phyloP scores from a whole-genome alignment of 2,888 invertebrate genomes.

The Tipula helvola region DNA sequence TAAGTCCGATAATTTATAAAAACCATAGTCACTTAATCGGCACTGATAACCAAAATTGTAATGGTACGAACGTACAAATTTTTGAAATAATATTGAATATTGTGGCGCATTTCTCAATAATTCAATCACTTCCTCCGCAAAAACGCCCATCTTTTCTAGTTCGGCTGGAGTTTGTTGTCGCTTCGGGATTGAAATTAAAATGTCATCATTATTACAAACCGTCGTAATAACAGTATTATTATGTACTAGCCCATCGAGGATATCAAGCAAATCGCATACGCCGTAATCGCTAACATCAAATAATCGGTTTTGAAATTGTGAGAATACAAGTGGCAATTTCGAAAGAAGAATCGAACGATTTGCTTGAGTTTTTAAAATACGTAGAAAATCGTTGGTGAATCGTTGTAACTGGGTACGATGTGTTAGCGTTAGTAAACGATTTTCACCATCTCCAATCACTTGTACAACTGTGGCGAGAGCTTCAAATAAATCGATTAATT shows the following conservation, averaged over 20 bases:
- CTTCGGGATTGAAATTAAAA: constrained; percentile 64
- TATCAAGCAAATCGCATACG: constrained; percentile 68
- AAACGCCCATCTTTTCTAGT: constrained; percentile 66
- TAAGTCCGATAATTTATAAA: constrained; percentile 79
- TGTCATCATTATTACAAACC: constrained; percentile 38
- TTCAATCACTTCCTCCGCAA: constrained; percentile 72
- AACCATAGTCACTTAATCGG: constrained; percentile 85
- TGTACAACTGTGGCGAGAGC: constrained; percentile 78
- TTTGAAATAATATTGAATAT: constrained; percentile 76
- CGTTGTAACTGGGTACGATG: constrained; percentile 79
- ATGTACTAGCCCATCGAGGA: constrained; percentile 53
- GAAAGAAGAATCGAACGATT: constrained; percentile 58
- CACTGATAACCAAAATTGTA: constrained; percentile 90
- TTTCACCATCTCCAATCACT: constrained; percentile 80
- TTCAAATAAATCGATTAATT: constrained; percentile 79
- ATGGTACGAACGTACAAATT: constrained; percentile 91
- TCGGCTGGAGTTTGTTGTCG: constrained; percentile 77
- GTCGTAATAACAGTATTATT: constrained; percentile 53
- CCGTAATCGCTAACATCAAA: constrained; percentile 75
- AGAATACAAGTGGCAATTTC: constrained; percentile 59
- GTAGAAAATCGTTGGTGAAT: constrained; percentile 81
- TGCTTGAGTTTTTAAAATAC: constrained; percentile 69
- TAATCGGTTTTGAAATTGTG: constrained; percentile 39
- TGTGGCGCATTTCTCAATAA: constrained; percentile 76
- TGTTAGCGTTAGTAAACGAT: constrained; percentile 74